These are phyloP conservation scores for Toxotes lorentzi DNA, from an alignment of 2,797 vertebrate species.

Conservation along the genomic window DNA sequence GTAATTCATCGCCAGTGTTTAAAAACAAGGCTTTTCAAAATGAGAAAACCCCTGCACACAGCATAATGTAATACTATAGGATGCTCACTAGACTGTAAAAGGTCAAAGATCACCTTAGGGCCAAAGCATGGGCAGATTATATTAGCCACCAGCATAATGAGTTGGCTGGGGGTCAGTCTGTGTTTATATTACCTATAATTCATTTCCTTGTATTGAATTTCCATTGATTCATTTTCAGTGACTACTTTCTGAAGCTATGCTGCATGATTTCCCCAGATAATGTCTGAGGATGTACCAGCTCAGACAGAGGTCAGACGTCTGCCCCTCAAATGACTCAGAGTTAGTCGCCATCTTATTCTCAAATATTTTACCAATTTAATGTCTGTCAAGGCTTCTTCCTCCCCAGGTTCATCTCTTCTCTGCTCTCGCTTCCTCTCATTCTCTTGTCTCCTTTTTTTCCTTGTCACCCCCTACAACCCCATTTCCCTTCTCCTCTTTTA, in stretches of 20 bases:
- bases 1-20: background rate
- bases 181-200: conserved; percentile 15
- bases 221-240: background rate
- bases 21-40: conserved; percentile 12
- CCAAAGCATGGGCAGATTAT: background rate
- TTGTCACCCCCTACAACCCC: too few species aligned
- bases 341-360: conserved; percentile 10
- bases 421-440: background rate
- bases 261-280: background rate
- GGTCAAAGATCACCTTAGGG: conserved; percentile 29
- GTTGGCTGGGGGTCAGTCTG: background rate
- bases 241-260: background rate
- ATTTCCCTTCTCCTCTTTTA: background rate
- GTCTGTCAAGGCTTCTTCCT: conserved; percentile 4
- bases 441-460: background rate
- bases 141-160: conserved; percentile 6
- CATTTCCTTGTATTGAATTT: background rate
- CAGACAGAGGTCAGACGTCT: background rate
- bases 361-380: conserved; percentile 24
- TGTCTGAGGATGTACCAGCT: background rate
- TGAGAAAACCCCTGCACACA: background rate
- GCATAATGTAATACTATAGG: background rate
- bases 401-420: too few species aligned
- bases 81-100: background rate
- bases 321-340: background rate